These are phyloP conservation scores for Castor canadensis DNA, from an alignment of 2,113 vertebrate genomes.

Conservation along the genomic window DNA sequence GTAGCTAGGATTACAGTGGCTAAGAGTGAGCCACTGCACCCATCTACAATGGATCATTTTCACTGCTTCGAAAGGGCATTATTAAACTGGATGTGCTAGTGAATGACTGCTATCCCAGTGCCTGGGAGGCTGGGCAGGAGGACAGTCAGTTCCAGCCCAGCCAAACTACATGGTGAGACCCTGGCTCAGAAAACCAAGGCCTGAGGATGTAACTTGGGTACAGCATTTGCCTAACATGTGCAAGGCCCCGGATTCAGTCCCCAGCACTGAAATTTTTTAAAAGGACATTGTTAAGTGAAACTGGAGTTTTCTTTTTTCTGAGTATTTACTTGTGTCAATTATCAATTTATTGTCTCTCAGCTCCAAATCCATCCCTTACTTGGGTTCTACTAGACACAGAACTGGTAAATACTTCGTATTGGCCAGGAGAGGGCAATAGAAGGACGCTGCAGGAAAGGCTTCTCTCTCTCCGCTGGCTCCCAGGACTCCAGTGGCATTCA, in stretches of 20 bases:
- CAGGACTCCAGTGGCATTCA: too few relatives aligned
- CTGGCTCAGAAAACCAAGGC: too few relatives aligned
- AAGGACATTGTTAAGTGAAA: background rate
- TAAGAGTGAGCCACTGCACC: too few relatives aligned
- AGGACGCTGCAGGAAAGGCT: background rate
- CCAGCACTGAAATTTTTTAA: background rate
- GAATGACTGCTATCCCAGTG: too few relatives aligned
- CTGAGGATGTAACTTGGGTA: background rate
- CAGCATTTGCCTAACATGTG: background rate
- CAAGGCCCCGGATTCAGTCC: background rate
- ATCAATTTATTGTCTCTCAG: background rate
- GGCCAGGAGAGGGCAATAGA: background rate
- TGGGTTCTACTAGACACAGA: background rate
- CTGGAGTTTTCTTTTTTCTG: background rate
- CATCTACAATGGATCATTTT: background rate
- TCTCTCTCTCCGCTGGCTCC: background rate
- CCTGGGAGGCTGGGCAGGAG: too few relatives aligned
- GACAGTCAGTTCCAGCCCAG: too few relatives aligned
- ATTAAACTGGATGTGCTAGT: too few relatives aligned
- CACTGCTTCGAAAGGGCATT: too few relatives aligned
- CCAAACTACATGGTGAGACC: too few relatives aligned
- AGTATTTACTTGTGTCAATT: background rate
- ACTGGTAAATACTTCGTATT: background rate
- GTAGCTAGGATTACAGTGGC: too few relatives aligned
- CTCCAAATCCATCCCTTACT: background rate